A percentile compares a stretch with the other conserved stretches of the same genome.
Evolutionary conservation across 1,140 invertebrate genomes (phyloP).

Genomic region (Rhopalosiphum maidis): DNA sequence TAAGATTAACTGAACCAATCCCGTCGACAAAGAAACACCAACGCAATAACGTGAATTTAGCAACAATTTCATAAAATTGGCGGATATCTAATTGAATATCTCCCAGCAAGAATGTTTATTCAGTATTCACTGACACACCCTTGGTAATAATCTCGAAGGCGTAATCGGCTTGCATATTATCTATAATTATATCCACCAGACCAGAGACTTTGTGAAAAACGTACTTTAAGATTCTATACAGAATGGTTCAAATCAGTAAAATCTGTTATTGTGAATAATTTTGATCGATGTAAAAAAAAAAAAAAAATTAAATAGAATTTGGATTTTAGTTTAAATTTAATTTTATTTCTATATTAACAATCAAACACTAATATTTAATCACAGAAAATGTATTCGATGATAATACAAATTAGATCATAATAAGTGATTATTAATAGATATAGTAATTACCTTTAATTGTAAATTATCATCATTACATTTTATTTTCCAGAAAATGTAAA

Average conservation of each 20-base stretch:
- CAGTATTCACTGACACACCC: background rate
- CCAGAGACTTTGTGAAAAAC: background rate
- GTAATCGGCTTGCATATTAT: background rate
- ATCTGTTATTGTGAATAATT: background rate
- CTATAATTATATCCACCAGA: background rate
- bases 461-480: background rate
- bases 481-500: background rate
- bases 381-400: too few relatives aligned
- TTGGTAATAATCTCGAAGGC: background rate
- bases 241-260: background rate
- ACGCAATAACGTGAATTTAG: background rate
- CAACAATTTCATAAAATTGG: background rate
- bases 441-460: background rate
- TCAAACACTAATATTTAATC: too few relatives aligned
- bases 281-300: background rate
- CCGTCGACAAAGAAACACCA: background rate
- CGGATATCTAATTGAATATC: conserved; percentile 4
- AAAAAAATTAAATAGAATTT: background rate
- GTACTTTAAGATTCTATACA: too few relatives aligned
- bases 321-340: background rate
- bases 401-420: too few relatives aligned
- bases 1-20: background rate
- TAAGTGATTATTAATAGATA: background rate
- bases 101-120: background rate
- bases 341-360: background rate